phyloP scores from a whole-genome alignment of 2,113 vertebrate genomes.

The Gopherus evgoodei region DNA sequence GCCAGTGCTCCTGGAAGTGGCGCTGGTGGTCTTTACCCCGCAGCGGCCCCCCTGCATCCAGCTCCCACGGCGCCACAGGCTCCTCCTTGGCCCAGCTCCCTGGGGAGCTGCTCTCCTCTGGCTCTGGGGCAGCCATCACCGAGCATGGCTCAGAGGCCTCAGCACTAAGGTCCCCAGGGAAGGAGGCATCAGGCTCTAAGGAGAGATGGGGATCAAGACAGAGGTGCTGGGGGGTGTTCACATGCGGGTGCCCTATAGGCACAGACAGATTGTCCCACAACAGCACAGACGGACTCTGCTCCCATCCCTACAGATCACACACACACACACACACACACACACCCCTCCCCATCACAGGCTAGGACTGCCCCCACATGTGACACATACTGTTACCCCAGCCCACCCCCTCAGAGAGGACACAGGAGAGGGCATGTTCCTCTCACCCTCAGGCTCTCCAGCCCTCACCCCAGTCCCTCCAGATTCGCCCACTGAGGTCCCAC shows the following conservation, averaged over 20 bases:
- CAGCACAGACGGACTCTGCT: neutral
- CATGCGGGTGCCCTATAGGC: neutral
- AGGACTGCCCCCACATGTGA: neutral
- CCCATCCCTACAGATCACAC: neutral
- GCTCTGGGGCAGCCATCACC: neutral
- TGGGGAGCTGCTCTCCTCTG: constrained; percentile 50
- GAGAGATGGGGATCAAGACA: constrained; percentile 5
- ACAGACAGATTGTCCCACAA: neutral
- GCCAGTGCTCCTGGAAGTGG: constrained; percentile 84
- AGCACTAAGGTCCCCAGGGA: constrained; percentile 14
- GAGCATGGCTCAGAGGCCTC: neutral
- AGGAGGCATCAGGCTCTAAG: constrained; percentile 42
- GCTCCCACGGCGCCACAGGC: constrained; percentile 48
- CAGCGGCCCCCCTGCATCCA: neutral
- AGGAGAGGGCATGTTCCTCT: neutral
- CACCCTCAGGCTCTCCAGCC: neutral
- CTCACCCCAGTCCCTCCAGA: neutral
- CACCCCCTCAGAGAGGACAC: neutral
- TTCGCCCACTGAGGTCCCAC: neutral
- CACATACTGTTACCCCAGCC: neutral
- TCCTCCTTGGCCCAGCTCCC: constrained; percentile 52
- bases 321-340: neutral
- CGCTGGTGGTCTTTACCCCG: constrained; percentile 72
- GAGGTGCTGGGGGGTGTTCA: neutral
- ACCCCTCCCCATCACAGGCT: neutral